Percentiles rank a stretch among this genome's conserved stretches.
phyloP scores from a whole-genome alignment of 2,797 vertebrate genomes.

The Lithobates sylvaticus region DNA sequence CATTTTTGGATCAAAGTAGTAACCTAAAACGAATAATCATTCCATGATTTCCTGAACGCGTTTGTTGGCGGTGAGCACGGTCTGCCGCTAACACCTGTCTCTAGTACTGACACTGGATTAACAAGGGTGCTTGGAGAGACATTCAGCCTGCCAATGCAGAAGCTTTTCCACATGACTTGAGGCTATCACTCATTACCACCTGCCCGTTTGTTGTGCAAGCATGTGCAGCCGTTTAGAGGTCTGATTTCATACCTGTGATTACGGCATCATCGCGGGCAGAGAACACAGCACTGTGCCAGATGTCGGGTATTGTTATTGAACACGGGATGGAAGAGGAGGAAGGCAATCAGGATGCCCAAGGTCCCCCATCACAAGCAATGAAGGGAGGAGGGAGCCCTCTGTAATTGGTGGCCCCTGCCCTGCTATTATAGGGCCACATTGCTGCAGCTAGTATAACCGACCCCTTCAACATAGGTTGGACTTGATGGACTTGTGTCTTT shows the following conservation, averaged over 20 bases:
- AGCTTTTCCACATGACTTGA: neutral
- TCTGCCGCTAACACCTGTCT: neutral
- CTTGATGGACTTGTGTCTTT: no score
- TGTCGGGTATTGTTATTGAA: neutral
- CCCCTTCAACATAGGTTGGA: no score
- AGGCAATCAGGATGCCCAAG: conserved; percentile 12
- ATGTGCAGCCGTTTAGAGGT: neutral
- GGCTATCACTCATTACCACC: conserved; percentile 1
- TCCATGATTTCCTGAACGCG: no score
- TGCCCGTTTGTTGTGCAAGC: neutral
- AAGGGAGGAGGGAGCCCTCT: neutral
- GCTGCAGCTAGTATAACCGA: neutral
- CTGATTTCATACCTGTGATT: conserved; percentile 18
- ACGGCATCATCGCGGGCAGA: neutral
- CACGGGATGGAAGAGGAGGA: conserved; percentile 34
- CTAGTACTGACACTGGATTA: neutral
- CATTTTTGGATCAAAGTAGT: no score
- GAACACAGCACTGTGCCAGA: neutral
- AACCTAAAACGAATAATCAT: no score
- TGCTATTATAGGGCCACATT: neutral
- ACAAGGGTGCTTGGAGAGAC: neutral
- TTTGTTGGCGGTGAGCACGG: no score
- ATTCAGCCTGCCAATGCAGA: neutral
- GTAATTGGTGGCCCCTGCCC: neutral
- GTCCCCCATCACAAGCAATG: neutral